A percentile compares a stretch with the other conserved stretches of the same genome.
Evolutionary conservation across 1,140 invertebrate species (phyloP).

Genomic region (Halotydeus destructor): DNA sequence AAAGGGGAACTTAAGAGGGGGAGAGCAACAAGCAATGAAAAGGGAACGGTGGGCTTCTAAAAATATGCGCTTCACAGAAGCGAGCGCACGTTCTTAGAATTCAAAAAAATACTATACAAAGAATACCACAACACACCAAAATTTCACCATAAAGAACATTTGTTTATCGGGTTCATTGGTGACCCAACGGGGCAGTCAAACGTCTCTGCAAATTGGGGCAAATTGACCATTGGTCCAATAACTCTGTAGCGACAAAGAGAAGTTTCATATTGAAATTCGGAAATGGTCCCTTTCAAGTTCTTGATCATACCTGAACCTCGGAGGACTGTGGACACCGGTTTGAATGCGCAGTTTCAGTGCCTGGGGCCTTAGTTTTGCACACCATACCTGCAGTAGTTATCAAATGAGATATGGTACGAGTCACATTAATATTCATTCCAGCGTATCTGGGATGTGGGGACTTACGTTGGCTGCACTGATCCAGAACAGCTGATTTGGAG

Average conservation of each 20-base stretch:
- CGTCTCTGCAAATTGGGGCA: conserved; percentile 62
- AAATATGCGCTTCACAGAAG: too few relatives aligned
- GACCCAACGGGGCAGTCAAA: conserved; percentile 42
- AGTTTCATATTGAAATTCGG: neutral
- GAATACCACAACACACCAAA: too few relatives aligned
- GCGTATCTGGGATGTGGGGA: too few relatives aligned
- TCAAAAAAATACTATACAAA: too few relatives aligned
- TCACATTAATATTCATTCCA: too few relatives aligned
- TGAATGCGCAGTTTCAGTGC: neutral
- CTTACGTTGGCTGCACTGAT: conserved; percentile 47
- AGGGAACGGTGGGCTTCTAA: too few relatives aligned
- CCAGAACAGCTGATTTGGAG: conserved; percentile 59
- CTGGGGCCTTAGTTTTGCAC: conserved; percentile 25
- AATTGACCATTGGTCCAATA: conserved; percentile 46
- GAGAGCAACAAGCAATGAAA: too few relatives aligned
- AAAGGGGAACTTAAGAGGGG: too few relatives aligned
- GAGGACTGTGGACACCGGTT: conserved; percentile 11
- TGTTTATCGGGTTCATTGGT: conserved; percentile 70
- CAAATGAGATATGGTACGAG: too few relatives aligned
- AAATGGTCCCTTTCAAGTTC: neutral
- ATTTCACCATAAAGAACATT: conserved; percentile 83
- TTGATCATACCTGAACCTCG: conserved; percentile 2
- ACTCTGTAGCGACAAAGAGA: neutral
- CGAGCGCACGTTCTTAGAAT: too few relatives aligned
- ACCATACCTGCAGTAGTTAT: too few relatives aligned